phyloP scores from a whole-genome alignment of 1,140 invertebrate species.

The Potamilus streckersoni region DNA sequence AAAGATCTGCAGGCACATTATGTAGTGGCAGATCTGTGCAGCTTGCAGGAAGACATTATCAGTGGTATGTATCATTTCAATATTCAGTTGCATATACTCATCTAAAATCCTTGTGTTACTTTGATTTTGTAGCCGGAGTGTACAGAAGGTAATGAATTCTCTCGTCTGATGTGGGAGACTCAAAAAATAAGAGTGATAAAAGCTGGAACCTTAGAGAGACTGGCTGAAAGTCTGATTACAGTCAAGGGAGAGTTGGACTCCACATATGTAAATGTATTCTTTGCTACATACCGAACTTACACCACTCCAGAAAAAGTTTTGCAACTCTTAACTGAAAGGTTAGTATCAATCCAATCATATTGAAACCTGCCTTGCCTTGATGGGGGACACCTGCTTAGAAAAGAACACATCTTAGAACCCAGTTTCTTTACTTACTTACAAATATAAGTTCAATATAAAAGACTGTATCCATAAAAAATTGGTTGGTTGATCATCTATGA shows the following conservation, averaged over 20 bases:
- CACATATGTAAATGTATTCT: conserved; percentile 97
- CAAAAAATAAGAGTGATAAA: conserved; percentile 95
- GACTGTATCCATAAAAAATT: too few relatives aligned
- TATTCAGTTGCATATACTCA: conserved; percentile 10
- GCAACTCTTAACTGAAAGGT: conserved; percentile 65
- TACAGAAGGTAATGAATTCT: conserved; percentile 52
- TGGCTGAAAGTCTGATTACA: conserved; percentile 92
- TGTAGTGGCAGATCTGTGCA: not conserved
- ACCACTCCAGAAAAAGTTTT: conserved; percentile 85
- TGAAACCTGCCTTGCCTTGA: too few relatives aligned
- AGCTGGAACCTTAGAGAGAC: conserved; percentile 91
- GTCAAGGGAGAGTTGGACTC: conserved; percentile 96
- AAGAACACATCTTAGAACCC: too few relatives aligned
- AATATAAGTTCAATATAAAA: too few relatives aligned
- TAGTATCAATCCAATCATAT: too few relatives aligned
- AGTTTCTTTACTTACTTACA: too few relatives aligned
- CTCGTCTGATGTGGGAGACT: conserved; percentile 97
- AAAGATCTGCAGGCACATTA: not conserved
- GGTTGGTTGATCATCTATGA: too few relatives aligned
- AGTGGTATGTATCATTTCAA: conserved; percentile 43
- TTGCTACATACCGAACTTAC: conserved; percentile 93
- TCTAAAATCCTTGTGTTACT: not conserved
- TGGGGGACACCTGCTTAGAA: too few relatives aligned
- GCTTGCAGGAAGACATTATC: not conserved
- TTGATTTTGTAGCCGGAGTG: conserved; percentile 52